Evolutionary conservation across 2,113 vertebrate species (phyloP).

Genomic region (Glaucidium brasilianum): DNA sequence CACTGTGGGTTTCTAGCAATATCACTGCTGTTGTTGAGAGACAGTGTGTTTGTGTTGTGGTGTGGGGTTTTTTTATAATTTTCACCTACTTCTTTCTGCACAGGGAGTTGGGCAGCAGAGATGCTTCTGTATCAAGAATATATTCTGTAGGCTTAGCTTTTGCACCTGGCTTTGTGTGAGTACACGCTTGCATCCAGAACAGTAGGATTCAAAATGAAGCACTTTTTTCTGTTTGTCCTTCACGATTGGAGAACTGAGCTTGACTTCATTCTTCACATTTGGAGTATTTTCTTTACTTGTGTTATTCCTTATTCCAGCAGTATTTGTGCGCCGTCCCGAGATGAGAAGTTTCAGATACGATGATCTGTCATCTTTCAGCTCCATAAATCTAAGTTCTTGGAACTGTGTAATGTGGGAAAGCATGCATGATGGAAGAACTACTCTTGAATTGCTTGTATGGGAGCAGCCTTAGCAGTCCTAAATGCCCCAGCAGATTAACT

Average conservation of each 20-base stretch:
- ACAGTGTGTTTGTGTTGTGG: neutral
- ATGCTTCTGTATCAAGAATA: neutral
- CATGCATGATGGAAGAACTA: neutral
- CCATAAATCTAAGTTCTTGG: neutral
- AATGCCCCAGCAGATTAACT: neutral
- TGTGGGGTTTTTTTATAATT: neutral
- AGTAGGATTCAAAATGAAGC: neutral
- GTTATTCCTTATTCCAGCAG: neutral
- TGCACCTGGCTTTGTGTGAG: neutral
- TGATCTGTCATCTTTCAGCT: neutral
- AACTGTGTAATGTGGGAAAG: neutral
- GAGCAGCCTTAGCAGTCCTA: neutral
- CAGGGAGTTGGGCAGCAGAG: neutral
- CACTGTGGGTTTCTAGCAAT: neutral
- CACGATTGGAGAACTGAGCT: neutral
- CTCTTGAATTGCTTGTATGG: neutral
- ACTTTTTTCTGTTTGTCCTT: neutral
- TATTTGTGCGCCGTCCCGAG: neutral
- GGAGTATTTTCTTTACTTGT: neutral
- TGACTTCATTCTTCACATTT: neutral
- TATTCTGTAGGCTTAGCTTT: neutral
- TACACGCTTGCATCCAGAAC: neutral
- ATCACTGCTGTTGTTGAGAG: neutral
- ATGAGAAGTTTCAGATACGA: neutral
- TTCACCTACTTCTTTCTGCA: neutral